Evolutionary conservation across 2,888 invertebrate species (phyloP).

Genomic region (Antitype chi): DNA sequence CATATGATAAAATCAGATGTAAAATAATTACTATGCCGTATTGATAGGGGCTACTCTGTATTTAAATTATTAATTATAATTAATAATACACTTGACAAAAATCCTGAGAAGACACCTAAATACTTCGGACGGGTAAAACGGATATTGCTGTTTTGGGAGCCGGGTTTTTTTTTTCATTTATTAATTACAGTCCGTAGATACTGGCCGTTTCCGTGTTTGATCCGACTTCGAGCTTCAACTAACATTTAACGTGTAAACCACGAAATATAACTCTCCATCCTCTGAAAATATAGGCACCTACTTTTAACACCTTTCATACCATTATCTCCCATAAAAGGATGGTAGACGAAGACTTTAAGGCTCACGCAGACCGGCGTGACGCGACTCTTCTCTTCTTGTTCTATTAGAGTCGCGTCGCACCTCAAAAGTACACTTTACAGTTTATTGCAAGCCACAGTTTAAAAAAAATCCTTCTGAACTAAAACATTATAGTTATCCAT

Average conservation of each 20-base stretch:
- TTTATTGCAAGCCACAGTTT: background rate
- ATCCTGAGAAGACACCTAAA: constrained; percentile 17
- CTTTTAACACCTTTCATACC: background rate
- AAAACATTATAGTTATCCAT: background rate
- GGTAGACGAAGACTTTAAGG: no score
- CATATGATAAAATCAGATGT: constrained; percentile 56
- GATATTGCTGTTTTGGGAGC: constrained; percentile 39
- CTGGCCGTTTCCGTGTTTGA: constrained; percentile 64
- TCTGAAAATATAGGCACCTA: background rate
- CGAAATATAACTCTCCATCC: constrained; percentile 28
- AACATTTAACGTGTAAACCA: constrained; percentile 36
- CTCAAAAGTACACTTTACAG: background rate
- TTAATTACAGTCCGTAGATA: constrained; percentile 36
- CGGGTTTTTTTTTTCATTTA: constrained; percentile 26
- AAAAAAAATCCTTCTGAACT: background rate
- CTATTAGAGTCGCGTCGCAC: no score
- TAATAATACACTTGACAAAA: constrained; percentile 55
- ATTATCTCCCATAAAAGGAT: background rate
- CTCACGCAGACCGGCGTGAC: no score
- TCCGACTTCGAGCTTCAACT: constrained; percentile 63
- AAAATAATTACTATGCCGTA: constrained; percentile 56
- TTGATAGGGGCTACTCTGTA: constrained; percentile 55
- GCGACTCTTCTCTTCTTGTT: no score
- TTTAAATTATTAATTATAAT: constrained; percentile 57
- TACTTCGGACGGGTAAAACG: constrained; percentile 21